Conservation (phyloP, 2,113 vertebrate species). For the Anser brachyrhynchus region DNA sequence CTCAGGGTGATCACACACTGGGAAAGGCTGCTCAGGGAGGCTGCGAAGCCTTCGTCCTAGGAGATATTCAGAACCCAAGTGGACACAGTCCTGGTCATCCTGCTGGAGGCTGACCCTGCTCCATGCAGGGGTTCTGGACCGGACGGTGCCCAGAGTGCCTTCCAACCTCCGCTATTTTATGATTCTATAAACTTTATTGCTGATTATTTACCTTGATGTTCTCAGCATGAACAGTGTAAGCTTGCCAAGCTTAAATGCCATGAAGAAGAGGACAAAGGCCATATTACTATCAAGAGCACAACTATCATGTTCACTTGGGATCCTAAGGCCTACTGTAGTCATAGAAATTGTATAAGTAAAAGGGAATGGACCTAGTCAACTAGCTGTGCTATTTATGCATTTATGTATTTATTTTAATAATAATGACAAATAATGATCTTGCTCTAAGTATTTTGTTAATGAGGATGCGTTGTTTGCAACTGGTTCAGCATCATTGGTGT, state of each 20-base stretch:
- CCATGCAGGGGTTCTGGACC: fast-evolving
- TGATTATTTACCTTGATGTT: not conserved
- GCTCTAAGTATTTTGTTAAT: too few relatives aligned
- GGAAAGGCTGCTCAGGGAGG: not conserved
- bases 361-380: too few relatives aligned
- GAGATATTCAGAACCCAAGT: not conserved
- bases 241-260: not conserved
- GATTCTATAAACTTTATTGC: not conserved
- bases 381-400: too few relatives aligned
- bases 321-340: not conserved
- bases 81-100: too few relatives aligned
- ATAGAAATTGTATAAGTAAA: too few relatives aligned
- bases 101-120: not conserved
- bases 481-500: not conserved
- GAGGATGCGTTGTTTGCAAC: not conserved
- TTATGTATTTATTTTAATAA: too few relatives aligned
- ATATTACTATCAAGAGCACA: not conserved
- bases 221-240: not conserved
- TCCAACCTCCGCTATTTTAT: not conserved
- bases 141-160: not conserved
- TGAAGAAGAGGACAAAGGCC: not conserved
- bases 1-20: not conserved
- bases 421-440: too few relatives aligned
- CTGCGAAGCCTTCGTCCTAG: not conserved
- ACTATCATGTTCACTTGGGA: not conserved